Percentiles rank a stretch among this genome's conserved stretches.
These are phyloP conservation scores for Melieria picta DNA, from an alignment of 2,888 invertebrate species.

Conservation along the genomic window DNA sequence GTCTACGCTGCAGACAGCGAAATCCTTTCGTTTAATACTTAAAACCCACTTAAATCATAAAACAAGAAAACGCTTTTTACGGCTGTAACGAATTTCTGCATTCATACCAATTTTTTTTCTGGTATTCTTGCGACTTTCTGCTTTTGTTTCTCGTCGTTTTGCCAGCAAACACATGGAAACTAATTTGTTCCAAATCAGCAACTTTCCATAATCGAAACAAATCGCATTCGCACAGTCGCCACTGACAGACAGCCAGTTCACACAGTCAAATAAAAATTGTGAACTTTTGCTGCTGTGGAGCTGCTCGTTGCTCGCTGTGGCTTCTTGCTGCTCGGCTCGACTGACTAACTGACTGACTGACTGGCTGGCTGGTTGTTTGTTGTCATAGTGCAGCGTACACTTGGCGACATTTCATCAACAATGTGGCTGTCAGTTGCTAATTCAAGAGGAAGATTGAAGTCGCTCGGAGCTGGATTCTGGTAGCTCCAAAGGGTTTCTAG, in stretches of 20 bases:
- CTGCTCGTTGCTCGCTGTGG: too few relatives aligned
- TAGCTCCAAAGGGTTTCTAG: too few relatives aligned
- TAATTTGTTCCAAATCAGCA: conserved; percentile 62
- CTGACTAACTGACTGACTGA: too few relatives aligned
- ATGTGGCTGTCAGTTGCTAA: too few relatives aligned
- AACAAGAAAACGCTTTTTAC: conserved; percentile 43
- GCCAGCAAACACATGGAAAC: conserved; percentile 22
- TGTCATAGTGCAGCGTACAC: too few relatives aligned
- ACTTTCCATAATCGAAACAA: conserved; percentile 60
- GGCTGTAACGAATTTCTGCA: conserved; percentile 43
- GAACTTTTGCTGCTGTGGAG: conserved; percentile 32
- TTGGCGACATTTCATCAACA: too few relatives aligned
- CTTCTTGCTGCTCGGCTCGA: too few relatives aligned
- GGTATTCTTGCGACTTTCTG: conserved; percentile 12
- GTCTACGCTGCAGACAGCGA: background rate
- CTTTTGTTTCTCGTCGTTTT: conserved; percentile 6
- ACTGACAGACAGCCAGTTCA: background rate
- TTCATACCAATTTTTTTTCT: conserved; percentile 4
- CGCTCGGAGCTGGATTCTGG: too few relatives aligned
- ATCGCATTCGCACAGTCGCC: conserved; percentile 46
- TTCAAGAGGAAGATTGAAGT: too few relatives aligned
- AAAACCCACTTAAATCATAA: conserved; percentile 39
- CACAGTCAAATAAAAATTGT: conserved; percentile 45
- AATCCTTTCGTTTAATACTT: conserved; percentile 40
- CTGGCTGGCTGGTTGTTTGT: too few relatives aligned